phyloP scores from a whole-genome alignment of 2,113 vertebrate genomes.

The Etheostoma spectabile region DNA sequence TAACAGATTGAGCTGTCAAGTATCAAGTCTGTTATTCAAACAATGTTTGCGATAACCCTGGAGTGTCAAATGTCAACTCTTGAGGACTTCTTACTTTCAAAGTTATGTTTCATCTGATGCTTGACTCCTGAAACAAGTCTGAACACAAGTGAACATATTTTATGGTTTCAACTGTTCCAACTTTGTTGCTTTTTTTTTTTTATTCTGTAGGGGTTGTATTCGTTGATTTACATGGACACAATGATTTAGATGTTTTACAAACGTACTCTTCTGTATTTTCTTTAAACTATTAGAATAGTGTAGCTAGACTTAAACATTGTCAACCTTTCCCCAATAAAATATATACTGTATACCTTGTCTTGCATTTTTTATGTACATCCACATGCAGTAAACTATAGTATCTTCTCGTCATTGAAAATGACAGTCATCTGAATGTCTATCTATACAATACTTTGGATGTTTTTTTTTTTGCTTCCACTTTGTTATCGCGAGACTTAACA shows the following conservation, averaged over 20 bases:
- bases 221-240: not conserved
- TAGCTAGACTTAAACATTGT: not conserved
- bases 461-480: not conserved
- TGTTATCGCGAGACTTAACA: conserved; percentile 66
- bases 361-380: not conserved
- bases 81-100: not conserved
- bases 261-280: not conserved
- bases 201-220: not conserved
- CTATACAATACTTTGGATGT: not conserved
- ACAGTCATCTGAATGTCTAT: not conserved
- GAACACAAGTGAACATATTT: not conserved
- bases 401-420: too few relatives aligned
- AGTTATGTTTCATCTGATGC: not conserved
- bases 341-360: not conserved
- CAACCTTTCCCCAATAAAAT: conserved; percentile 10
- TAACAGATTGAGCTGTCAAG: not conserved
- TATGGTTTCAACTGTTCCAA: not conserved
- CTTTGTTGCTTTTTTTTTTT: not conserved
- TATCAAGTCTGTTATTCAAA: not conserved
- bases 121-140: not conserved
- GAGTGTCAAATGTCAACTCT: not conserved
- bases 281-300: not conserved
- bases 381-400: too few relatives aligned
- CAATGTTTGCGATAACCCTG: not conserved
- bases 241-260: not conserved